Evolutionary conservation across 2,888 invertebrate species (phyloP).

Genomic region (Pseudolycoriella hygida): DNA sequence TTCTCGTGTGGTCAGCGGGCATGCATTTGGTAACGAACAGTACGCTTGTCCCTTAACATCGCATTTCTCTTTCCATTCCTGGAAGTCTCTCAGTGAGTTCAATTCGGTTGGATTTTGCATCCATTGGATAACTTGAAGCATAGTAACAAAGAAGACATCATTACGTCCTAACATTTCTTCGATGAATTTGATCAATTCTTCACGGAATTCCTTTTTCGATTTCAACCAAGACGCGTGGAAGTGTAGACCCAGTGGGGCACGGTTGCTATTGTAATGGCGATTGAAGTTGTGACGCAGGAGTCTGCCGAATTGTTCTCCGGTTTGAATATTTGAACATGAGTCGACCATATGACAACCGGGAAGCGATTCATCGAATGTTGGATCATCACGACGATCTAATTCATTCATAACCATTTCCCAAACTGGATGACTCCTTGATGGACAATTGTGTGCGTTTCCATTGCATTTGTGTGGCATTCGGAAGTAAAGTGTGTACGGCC

Average conservation of each 20-base stretch:
- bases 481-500: slow-evolving; percentile 96
- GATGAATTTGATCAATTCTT: slow-evolving; percentile 80
- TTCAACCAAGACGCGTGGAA: slow-evolving; percentile 94
- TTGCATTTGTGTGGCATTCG: slow-evolving; percentile 92
- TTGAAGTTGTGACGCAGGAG: slow-evolving; percentile 87
- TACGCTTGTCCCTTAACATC: slow-evolving; percentile 86
- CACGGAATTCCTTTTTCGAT: slow-evolving; percentile 82
- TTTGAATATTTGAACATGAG: slow-evolving; percentile 83
- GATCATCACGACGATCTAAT: slow-evolving; percentile 81
- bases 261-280: slow-evolving; percentile 72
- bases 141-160: slow-evolving; percentile 85
- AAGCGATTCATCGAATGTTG: slow-evolving; percentile 80
- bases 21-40: slow-evolving; percentile 83
- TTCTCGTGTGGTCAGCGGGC: slow-evolving; percentile 75
- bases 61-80: slow-evolving; percentile 90
- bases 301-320: slow-evolving; percentile 77
- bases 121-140: slow-evolving; percentile 86
- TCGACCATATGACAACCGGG: slow-evolving; percentile 92
- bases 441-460: slow-evolving; percentile 86
- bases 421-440: slow-evolving; percentile 75
- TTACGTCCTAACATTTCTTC: slow-evolving; percentile 79
- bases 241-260: slow-evolving; percentile 80
- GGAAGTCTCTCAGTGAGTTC: slow-evolving; percentile 72
- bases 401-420: slow-evolving; percentile 98
- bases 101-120: slow-evolving; percentile 89